Conservation (phyloP, 2,888 invertebrate genomes). For the Xestobium rufovillosum region DNA sequence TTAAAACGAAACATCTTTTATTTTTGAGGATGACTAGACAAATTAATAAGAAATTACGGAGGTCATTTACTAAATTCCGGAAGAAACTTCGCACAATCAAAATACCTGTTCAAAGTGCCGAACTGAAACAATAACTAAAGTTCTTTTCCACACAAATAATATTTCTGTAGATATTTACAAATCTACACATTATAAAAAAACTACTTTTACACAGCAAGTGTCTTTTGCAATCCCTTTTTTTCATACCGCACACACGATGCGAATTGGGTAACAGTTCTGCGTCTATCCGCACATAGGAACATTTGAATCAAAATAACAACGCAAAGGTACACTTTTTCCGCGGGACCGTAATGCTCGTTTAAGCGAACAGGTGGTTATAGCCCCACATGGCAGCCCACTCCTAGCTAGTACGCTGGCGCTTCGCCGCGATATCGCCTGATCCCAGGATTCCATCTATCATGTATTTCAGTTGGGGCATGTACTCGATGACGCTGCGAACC, state of each 20-base stretch:
- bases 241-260: too few relatives aligned
- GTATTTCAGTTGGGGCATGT: slow-evolving; percentile 81
- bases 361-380: slow-evolving; percentile 23
- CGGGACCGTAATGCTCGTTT: neutral
- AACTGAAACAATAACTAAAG: too few relatives aligned
- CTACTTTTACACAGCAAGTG: neutral
- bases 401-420: slow-evolving; percentile 55
- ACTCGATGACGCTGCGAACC: slow-evolving; percentile 75
- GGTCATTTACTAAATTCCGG: too few relatives aligned
- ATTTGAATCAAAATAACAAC: slow-evolving; percentile 12
- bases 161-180: neutral
- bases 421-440: slow-evolving; percentile 44
- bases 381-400: slow-evolving; percentile 46
- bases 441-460: slow-evolving; percentile 54
- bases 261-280: slow-evolving; percentile 16
- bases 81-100: too few relatives aligned
- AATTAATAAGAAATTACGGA: too few relatives aligned
- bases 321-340: neutral
- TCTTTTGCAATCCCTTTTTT: too few relatives aligned
- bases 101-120: neutral
- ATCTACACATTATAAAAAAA: neutral
- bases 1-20: too few relatives aligned
- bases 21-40: too few relatives aligned
- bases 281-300: slow-evolving; percentile 20
- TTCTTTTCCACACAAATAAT: too few relatives aligned